phyloP scores from a whole-genome alignment of 2,113 vertebrate genomes.

The Labrus mixtus region DNA sequence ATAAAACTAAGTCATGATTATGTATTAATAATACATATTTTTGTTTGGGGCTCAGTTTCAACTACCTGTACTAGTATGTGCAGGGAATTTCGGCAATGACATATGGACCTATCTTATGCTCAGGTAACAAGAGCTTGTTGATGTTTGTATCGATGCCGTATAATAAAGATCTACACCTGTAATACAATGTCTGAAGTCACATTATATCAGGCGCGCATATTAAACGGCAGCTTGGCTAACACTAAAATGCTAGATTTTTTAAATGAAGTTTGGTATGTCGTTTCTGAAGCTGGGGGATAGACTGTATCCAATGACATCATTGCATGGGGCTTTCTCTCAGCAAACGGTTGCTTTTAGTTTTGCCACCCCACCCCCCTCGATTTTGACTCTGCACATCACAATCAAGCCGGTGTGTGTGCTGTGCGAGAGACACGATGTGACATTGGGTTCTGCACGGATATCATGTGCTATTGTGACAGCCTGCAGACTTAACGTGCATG shows the following conservation, averaged over 20 bases:
- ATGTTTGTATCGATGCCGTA: conserved; percentile 4
- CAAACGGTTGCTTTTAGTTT: conserved; percentile 48
- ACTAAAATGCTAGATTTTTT: conserved; percentile 27
- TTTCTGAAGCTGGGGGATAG: not conserved
- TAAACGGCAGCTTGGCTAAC: not conserved
- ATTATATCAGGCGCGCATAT: rapidly evolving
- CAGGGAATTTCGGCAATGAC: not conserved
- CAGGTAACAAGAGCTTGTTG: not conserved
- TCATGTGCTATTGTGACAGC: not conserved
- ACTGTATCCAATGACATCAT: conserved; percentile 74
- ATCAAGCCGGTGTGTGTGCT: conserved; percentile 21
- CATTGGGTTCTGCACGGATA: conserved; percentile 1
- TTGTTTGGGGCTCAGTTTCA: not conserved
- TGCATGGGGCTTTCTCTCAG: conserved; percentile 57
- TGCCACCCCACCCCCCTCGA: conserved; percentile 21
- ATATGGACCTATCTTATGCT: not conserved
- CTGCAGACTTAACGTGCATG: conserved; percentile 1
- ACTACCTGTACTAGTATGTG: not conserved
- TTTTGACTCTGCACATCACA: conserved; percentile 16
- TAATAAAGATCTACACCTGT: not conserved
- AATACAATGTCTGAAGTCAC: not conserved
- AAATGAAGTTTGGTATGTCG: conserved; percentile 36
- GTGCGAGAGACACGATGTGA: conserved; percentile 25
- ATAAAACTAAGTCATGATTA: not conserved
- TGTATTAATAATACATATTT: not conserved